Percentiles rank a stretch among this genome's conserved stretches.
These are phyloP conservation scores for Acipenser oxyrinchus DNA, from an alignment of 2,797 vertebrate species.

Conservation along the genomic window DNA sequence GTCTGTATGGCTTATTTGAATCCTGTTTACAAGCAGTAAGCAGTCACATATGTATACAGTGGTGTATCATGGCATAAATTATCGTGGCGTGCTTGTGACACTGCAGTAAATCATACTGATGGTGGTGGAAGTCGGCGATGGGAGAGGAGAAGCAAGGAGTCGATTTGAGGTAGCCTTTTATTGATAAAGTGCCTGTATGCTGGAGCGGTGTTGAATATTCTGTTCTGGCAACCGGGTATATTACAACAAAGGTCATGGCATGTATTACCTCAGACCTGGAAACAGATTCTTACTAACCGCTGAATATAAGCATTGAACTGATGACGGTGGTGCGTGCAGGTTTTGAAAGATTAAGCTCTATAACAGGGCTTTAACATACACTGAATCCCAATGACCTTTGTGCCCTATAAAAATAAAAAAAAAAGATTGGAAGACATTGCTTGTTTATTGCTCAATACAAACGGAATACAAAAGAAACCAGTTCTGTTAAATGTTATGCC, in stretches of 20 bases:
- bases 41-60: neutral
- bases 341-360: slow-evolving; percentile 2
- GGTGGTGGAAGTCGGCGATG: slow-evolving; percentile 6
- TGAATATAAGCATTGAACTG: neutral
- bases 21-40: neutral
- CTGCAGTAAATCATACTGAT: slow-evolving; percentile 12
- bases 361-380: neutral
- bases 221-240: slow-evolving; percentile 7
- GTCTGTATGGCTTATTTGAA: neutral
- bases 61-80: slow-evolving; percentile 8
- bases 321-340: neutral
- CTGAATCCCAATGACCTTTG: neutral
- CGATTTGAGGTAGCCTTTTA: neutral
- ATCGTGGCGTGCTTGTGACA: slow-evolving; percentile 5
- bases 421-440: too few species aligned
- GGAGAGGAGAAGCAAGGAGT: slow-evolving; percentile 11
- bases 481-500: too few species aligned
- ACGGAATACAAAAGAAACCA: too few species aligned
- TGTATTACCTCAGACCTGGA: slow-evolving; percentile 6
- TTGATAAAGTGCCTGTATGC: slow-evolving; percentile 21
- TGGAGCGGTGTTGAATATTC: slow-evolving; percentile 11
- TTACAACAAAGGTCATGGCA: slow-evolving; percentile 20
- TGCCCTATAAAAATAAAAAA: neutral
- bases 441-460: too few species aligned
- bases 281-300: neutral